Conservation (phyloP, 2,797 vertebrate genomes). For the Graptemys geographica region DNA sequence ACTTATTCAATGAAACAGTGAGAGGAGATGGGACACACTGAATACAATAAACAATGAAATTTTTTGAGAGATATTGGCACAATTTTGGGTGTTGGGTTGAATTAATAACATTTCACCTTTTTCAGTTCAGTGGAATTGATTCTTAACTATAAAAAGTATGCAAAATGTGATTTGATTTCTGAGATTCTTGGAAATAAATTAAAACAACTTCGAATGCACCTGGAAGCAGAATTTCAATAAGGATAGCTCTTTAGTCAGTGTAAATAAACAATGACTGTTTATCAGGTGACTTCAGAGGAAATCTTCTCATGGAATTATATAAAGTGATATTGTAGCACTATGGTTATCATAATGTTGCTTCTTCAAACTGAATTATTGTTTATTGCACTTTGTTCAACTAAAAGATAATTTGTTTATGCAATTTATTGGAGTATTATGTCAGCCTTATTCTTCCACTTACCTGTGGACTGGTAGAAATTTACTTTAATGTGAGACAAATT, state of each 20-base stretch:
- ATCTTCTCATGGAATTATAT: neutral
- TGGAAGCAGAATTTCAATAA: neutral
- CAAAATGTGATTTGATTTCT: conserved; percentile 28
- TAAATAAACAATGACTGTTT: conserved; percentile 10
- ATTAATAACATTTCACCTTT: conserved; percentile 13
- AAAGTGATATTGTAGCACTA: neutral
- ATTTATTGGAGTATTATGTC: neutral
- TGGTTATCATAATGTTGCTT: neutral
- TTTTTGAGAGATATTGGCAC: neutral
- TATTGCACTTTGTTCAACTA: neutral
- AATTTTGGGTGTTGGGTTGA: neutral
- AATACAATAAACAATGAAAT: neutral
- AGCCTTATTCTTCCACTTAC: neutral
- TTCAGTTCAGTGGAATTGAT: neutral
- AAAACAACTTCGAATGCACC: conserved; percentile 19
- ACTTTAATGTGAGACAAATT: neutral
- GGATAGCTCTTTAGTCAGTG: neutral
- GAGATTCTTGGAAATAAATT: conserved; percentile 32
- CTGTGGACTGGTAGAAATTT: neutral
- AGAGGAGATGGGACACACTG: neutral
- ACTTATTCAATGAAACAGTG: neutral
- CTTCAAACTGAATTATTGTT: neutral
- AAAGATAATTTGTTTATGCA: neutral
- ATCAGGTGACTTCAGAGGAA: neutral
- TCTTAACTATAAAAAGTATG: conserved; percentile 11